A percentile compares a stretch with the other conserved stretches of the same genome.
Evolutionary conservation across 2,113 vertebrate species (phyloP).

Genomic region (Upupa epops): DNA sequence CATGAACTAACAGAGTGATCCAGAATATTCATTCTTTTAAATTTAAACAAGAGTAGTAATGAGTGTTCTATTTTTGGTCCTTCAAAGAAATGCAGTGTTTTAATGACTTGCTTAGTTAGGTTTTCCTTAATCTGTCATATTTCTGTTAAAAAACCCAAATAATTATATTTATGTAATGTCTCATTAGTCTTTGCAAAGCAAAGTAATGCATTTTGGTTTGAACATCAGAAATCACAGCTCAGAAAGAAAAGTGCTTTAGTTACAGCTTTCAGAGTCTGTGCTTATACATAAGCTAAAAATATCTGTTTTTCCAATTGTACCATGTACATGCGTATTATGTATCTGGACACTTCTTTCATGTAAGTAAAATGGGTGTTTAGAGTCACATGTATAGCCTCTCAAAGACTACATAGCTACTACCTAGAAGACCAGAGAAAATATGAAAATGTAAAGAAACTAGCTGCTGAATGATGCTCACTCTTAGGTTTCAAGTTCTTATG

Average conservation of each 20-base stretch:
- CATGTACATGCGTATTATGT: neutral
- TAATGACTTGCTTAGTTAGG: neutral
- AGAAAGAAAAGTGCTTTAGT: neutral
- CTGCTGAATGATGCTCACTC: neutral
- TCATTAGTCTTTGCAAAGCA: neutral
- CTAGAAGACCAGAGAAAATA: neutral
- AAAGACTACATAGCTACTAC: neutral
- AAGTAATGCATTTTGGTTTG: neutral
- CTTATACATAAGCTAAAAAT: neutral
- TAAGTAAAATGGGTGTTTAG: neutral
- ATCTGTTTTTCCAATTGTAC: neutral
- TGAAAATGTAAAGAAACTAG: neutral
- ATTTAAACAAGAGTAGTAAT: neutral
- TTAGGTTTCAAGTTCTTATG: neutral
- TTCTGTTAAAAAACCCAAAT: neutral
- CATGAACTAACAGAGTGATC: neutral
- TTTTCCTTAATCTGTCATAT: neutral
- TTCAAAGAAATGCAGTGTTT: neutral
- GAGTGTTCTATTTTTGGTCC: neutral
- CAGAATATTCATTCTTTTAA: neutral
- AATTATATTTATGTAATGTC: neutral
- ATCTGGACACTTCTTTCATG: neutral
- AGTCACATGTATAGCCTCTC: neutral
- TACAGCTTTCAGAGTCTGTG: neutral
- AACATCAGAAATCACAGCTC: neutral